These are phyloP conservation scores for Prunella himalayana DNA, from an alignment of 2,113 vertebrate species.

Conservation along the genomic window DNA sequence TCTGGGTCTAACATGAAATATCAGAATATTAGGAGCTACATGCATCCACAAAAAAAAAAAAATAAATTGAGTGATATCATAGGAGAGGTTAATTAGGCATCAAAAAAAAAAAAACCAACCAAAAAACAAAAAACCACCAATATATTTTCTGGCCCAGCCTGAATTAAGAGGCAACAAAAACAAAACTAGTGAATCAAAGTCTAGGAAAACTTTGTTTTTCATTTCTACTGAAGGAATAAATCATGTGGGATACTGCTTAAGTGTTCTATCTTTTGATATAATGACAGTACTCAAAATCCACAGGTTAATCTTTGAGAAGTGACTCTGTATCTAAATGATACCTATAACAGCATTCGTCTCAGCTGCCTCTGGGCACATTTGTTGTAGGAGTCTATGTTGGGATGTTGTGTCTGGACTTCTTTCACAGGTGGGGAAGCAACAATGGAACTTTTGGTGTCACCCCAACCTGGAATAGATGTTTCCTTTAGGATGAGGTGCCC, in stretches of 20 bases:
- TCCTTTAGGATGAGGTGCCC: background rate
- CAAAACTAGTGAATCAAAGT: background rate
- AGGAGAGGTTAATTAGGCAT: background rate
- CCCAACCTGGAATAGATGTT: background rate
- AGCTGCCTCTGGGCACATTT: background rate
- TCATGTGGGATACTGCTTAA: background rate
- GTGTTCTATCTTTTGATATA: background rate
- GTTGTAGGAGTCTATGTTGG: rapidly evolving
- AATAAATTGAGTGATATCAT: background rate
- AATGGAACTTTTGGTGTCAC: background rate
- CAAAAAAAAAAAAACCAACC: background rate
- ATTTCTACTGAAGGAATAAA: background rate
- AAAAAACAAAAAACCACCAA: background rate
- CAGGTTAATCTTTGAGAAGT: background rate
- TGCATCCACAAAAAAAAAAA: too few species aligned
- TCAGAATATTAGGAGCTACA: background rate
- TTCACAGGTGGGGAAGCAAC: background rate
- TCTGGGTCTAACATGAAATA: background rate
- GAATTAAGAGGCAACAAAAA: background rate
- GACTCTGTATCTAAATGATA: background rate
- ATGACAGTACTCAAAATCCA: background rate
- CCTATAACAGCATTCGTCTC: background rate
- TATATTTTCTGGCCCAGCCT: background rate
- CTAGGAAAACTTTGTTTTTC: background rate
- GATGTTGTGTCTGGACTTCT: background rate